phyloP scores from a whole-genome alignment of 2,113 vertebrate genomes.

The Rhinopithecus roxellana region DNA sequence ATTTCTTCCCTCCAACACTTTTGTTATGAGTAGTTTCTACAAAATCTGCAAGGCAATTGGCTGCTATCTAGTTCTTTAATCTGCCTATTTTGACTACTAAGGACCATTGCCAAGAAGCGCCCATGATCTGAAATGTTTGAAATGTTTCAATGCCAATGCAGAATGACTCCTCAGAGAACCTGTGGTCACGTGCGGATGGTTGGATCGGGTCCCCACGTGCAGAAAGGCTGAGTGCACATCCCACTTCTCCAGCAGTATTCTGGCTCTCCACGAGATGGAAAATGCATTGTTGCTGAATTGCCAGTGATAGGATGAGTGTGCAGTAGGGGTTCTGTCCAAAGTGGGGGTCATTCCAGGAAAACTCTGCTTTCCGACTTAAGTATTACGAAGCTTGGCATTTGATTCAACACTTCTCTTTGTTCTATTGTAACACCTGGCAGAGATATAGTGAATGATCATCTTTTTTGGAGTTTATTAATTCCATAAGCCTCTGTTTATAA shows the following conservation, averaged over 20 bases:
- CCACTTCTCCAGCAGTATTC: neutral
- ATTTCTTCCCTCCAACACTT: neutral
- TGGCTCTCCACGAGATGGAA: neutral
- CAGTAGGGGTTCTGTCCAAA: conserved; percentile 33
- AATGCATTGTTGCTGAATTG: conserved; percentile 26
- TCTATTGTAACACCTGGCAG: conserved; percentile 70
- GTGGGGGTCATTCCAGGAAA: neutral
- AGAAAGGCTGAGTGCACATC: neutral
- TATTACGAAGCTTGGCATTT: conserved; percentile 45
- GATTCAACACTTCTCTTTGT: conserved; percentile 61
- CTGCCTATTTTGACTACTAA: neutral
- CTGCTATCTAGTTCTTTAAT: neutral
- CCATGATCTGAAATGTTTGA: neutral
- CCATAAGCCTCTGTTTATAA: conserved; percentile 73
- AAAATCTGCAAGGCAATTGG: neutral
- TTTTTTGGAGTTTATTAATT: conserved; percentile 76
- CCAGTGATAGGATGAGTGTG: conserved; percentile 31
- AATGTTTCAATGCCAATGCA: neutral
- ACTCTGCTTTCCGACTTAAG: conserved; percentile 55
- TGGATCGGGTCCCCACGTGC: neutral
- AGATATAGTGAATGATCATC: conserved; percentile 69
- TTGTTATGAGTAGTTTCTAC: neutral
- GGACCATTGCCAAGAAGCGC: neutral
- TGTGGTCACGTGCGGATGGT: neutral
- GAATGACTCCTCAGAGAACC: neutral